Base-by-base conservation (phyloP, 1,140 invertebrate genomes). In the Druon quercuslanigerum region DNA sequence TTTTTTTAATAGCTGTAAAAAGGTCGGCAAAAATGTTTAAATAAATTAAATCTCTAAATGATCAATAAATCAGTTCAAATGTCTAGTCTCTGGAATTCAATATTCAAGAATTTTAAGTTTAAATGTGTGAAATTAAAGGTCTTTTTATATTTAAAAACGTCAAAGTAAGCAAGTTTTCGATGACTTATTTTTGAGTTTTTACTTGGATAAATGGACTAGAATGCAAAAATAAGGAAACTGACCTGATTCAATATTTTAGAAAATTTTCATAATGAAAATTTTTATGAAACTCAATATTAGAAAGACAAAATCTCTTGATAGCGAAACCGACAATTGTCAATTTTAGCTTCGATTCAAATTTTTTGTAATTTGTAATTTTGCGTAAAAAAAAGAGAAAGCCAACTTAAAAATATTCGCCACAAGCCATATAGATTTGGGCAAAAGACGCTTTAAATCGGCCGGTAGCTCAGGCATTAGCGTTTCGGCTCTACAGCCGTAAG, bases 201-300 rank as follows among this genome's bases (percentile, higher is more conserved):
- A 25, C 19, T 66, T 14, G 25, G 25, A 66, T 33, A 66, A 66
- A 60, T 66, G 25, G 57, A 66, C 57, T 66, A 66, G 57, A 66
- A 66, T 40, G 57, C 57, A 40, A 66, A 66, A 40, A 33, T 16
- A n/a, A 40, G 13, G 40, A 66, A 20, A 56, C 54, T 56, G 17
- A 33, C 33, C 33, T 33, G 33, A 66, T 66, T 66, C 13, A 66
- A 66, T n/a, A 40, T 66, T 66, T 14, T 12, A 13, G 20, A 33
- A 14, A 60, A 14, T 33, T 66, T 33, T 40, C 33, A 66, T 16
- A 40, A 40, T 14, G 60, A 66, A 33, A 66, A 66, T n/a, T 40
- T n/a, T 20, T 7, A 16, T n/a, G 9, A 40, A 40, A 33, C 40
- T n/a, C 33, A n/a, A 40, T 66, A 40, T 66, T 40, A 40, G 6